phyloP scores from a whole-genome alignment of 2,888 invertebrate species.

The Dryocosmus kuriphilus region DNA sequence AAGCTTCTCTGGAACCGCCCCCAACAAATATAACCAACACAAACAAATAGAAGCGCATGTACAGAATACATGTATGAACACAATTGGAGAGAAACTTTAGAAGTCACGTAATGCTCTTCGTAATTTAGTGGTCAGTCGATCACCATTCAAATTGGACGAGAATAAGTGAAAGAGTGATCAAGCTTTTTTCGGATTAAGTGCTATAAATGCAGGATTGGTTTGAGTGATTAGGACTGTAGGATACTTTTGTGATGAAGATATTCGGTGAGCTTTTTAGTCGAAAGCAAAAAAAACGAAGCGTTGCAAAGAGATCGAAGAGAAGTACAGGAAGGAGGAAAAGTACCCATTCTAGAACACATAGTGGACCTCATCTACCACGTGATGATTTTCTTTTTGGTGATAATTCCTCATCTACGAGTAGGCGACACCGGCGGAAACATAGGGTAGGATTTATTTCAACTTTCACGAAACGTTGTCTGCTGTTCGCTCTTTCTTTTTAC shows the following conservation, averaged over 20 bases:
- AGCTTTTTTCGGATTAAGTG: slow-evolving; percentile 13
- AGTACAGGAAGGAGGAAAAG: slow-evolving; percentile 50
- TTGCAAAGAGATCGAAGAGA: slow-evolving; percentile 44
- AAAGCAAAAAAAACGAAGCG: slow-evolving; percentile 52
- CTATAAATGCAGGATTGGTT: background rate
- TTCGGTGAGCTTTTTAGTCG: slow-evolving; percentile 61
- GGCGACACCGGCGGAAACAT: slow-evolving; percentile 64
- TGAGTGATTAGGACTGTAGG: background rate
- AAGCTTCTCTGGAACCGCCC: slow-evolving; percentile 62
- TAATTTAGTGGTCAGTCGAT: slow-evolving; percentile 59
- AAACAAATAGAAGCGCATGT: slow-evolving; percentile 25
- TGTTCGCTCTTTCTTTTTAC: background rate
- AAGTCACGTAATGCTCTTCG: slow-evolving; percentile 24
- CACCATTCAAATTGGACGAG: slow-evolving; percentile 57
- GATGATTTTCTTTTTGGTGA: slow-evolving; percentile 65
- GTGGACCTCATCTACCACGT: slow-evolving; percentile 60
- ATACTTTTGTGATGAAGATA: slow-evolving; percentile 59
- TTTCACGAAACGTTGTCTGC: background rate
- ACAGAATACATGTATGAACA: slow-evolving; percentile 12
- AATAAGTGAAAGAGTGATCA: slow-evolving; percentile 18
- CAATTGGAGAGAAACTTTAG: slow-evolving; percentile 27
- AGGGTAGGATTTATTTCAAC: slow-evolving; percentile 59
- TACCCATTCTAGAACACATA: slow-evolving; percentile 53
- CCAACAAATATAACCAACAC: slow-evolving; percentile 49
- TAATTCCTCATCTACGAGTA: slow-evolving; percentile 54